Evolutionary conservation across 2,797 vertebrate genomes (phyloP).

Genomic region (Phoeniculus purpureus): DNA sequence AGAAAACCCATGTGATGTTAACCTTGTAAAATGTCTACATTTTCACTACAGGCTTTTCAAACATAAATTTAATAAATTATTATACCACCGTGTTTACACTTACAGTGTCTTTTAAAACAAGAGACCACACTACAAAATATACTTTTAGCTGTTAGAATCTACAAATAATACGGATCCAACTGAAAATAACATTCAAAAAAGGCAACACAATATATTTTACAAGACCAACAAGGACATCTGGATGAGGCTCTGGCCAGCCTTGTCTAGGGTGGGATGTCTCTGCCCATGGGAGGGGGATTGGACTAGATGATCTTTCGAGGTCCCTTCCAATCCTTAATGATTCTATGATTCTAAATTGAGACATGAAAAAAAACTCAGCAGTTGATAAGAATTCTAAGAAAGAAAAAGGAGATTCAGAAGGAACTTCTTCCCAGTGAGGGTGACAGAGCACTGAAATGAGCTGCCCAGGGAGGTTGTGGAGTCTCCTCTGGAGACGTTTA

Average conservation of each 20-base stretch:
- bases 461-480: no score
- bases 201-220: background rate
- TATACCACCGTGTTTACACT: background rate
- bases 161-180: background rate
- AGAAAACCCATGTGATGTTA: background rate
- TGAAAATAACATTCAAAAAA: background rate
- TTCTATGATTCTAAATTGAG: no score
- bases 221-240: background rate
- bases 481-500: no score
- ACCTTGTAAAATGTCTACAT: background rate
- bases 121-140: background rate
- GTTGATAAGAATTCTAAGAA: background rate
- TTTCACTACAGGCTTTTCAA: background rate
- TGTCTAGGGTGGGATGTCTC: no score
- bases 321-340: no score
- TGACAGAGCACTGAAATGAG: no score
- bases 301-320: no score
- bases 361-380: background rate
- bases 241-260: no score
- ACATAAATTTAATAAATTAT: background rate
- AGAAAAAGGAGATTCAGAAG: background rate
- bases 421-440: no score
- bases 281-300: no score
- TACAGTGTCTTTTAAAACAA: background rate
- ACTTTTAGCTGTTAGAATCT: background rate